These are phyloP conservation scores for Salvelinus fontinalis DNA, from an alignment of 2,113 vertebrate species.

Conservation along the genomic window DNA sequence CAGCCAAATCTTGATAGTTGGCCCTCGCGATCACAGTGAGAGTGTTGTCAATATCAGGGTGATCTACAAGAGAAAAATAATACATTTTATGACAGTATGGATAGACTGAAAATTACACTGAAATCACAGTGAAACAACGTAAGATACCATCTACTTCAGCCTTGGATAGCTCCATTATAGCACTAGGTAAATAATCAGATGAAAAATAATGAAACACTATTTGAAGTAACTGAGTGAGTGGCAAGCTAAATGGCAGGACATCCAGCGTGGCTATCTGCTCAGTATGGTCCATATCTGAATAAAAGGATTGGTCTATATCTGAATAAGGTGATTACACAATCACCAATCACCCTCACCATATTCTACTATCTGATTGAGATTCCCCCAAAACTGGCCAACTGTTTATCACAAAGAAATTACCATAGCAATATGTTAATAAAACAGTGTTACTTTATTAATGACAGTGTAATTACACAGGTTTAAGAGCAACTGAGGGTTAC, in stretches of 20 bases:
- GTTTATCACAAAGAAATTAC: too few species aligned
- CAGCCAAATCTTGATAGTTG: constrained; percentile 51
- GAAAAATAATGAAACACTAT: too few species aligned
- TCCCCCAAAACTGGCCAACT: too few species aligned
- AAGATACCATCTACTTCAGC: background rate
- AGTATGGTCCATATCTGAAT: background rate
- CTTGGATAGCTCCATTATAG: background rate
- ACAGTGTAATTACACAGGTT: too few species aligned
- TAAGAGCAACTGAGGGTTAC: too few species aligned
- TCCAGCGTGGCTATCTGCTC: background rate
- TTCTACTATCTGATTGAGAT: background rate
- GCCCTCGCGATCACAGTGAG: constrained; percentile 53
- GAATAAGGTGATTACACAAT: background rate
- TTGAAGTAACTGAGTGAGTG: background rate
- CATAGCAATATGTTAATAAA: background rate
- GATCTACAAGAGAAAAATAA: constrained; percentile 51
- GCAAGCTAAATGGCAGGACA: background rate
- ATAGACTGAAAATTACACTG: background rate
- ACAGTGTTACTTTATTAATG: too few species aligned
- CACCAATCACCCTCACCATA: background rate
- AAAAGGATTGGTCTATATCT: background rate
- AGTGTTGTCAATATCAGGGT: constrained; percentile 29
- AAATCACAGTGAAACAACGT: too few species aligned
- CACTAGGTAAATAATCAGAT: background rate
- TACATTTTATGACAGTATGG: background rate